phyloP scores from a whole-genome alignment of 1,140 invertebrate species.

The Bombus terrestris region DNA sequence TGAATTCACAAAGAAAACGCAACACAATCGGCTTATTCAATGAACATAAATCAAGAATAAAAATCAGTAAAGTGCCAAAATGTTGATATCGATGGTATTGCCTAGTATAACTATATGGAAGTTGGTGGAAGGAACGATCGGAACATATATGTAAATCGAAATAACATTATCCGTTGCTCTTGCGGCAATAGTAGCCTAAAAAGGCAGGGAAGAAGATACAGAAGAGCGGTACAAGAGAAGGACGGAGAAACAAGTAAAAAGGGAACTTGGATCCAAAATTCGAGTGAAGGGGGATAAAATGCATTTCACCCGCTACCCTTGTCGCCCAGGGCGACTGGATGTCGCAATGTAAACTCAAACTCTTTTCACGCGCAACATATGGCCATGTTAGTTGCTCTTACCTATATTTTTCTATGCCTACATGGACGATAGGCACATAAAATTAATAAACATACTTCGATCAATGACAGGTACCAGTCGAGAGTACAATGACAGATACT shows the following conservation, averaged over 20 bases:
- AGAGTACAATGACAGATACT: no score
- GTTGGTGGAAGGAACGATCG: slow-evolving; percentile 34
- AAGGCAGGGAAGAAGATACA: slow-evolving; percentile 7
- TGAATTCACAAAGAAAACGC: not conserved
- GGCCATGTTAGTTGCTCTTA: slow-evolving; percentile 68
- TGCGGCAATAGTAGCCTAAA: slow-evolving; percentile 47
- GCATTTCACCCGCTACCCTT: slow-evolving; percentile 65
- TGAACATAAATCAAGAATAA: not conserved
- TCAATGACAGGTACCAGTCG: not conserved
- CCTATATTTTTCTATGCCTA: slow-evolving; percentile 65
- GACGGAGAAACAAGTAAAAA: slow-evolving; percentile 16
- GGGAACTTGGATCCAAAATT: slow-evolving; percentile 49
- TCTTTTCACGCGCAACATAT: slow-evolving; percentile 72
- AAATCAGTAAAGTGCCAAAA: slow-evolving; percentile 60
- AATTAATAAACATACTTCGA: not conserved
- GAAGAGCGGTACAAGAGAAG: slow-evolving; percentile 16
- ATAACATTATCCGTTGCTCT: slow-evolving; percentile 76
- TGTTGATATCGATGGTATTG: slow-evolving; percentile 41
- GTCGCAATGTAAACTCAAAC: slow-evolving; percentile 65
- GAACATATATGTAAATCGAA: slow-evolving; percentile 75
- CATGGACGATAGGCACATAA: not conserved
- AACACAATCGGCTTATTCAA: not conserved
- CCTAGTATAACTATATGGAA: slow-evolving; percentile 24
- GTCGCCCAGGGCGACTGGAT: slow-evolving; percentile 69
- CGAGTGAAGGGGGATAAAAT: slow-evolving; percentile 66